These are phyloP conservation scores for Flabesymbios commensalis DNA, from an alignment of 2,888 invertebrate species.

Conservation along the genomic window DNA sequence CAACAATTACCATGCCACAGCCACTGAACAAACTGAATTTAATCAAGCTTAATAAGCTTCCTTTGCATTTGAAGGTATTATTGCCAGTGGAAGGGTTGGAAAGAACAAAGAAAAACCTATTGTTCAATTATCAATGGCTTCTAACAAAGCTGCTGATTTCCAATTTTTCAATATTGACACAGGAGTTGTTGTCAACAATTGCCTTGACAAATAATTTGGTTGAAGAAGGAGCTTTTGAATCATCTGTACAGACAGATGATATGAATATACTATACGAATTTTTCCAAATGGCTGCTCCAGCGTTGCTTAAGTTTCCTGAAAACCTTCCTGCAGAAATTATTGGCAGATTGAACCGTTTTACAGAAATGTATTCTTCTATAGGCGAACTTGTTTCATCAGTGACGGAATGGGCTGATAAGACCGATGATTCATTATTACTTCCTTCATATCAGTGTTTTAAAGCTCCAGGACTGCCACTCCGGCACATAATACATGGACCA, in stretches of 20 bases:
- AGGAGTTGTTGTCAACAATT: slow-evolving; percentile 14
- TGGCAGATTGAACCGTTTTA: slow-evolving; percentile 7
- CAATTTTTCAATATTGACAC: not conserved
- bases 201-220: slow-evolving; percentile 11
- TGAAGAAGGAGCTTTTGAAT: slow-evolving; percentile 10
- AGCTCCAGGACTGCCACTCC: slow-evolving; percentile 8
- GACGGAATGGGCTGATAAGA: not conserved
- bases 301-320: slow-evolving; percentile 7
- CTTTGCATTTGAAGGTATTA: slow-evolving; percentile 18
- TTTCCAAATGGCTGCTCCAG: slow-evolving; percentile 14
- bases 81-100: slow-evolving; percentile 26
- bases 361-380: not conserved
- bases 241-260: too few relatives aligned
- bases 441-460: slow-evolving; percentile 19
- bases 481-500: slow-evolving; percentile 18
- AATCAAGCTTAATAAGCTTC: slow-evolving; percentile 17
- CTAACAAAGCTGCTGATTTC: slow-evolving; percentile 15
- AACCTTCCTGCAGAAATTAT: slow-evolving; percentile 13
- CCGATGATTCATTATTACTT: not conserved
- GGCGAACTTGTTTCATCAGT: slow-evolving; percentile 10
- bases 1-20: too few relatives aligned
- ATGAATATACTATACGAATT: slow-evolving; percentile 21
- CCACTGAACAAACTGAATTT: slow-evolving; percentile 7
- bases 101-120: slow-evolving; percentile 15
- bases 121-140: slow-evolving; percentile 30